Percentiles rank a stretch among this genome's conserved stretches.
Evolutionary conservation across 2,113 vertebrate genomes (phyloP).

Genomic region (Nesoenas mayeri): DNA sequence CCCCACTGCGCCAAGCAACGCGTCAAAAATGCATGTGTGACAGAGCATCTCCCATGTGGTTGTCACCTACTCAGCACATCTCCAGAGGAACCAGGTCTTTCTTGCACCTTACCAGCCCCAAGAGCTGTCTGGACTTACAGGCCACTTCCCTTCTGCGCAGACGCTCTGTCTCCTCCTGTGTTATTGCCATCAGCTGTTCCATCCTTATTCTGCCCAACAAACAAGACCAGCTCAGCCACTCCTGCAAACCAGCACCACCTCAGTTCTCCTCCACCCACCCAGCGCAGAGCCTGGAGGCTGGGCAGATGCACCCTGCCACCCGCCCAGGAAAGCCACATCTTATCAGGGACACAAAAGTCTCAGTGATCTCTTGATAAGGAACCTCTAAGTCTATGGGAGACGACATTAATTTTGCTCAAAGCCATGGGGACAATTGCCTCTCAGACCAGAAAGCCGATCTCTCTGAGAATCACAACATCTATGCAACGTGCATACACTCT

Average conservation of each 20-base stretch:
- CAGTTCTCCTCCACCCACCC: neutral
- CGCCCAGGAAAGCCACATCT: neutral
- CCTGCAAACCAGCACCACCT: neutral
- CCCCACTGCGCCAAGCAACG: neutral
- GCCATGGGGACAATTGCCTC: accelerated
- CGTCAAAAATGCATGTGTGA: neutral
- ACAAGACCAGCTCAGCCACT: neutral
- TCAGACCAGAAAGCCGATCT: neutral
- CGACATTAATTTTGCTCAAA: neutral
- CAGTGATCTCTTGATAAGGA: neutral
- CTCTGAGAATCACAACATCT: neutral
- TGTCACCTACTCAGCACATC: neutral
- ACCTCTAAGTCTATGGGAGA: neutral
- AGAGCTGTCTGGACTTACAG: slow-evolving; percentile 70
- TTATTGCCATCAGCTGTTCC: slow-evolving; percentile 93
- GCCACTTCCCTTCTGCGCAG: slow-evolving; percentile 90
- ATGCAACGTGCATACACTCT: accelerated
- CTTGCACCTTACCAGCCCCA: neutral
- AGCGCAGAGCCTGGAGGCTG: neutral
- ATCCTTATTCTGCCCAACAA: slow-evolving; percentile 83
- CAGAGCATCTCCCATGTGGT: accelerated
- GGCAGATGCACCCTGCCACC: neutral
- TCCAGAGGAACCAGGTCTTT: neutral
- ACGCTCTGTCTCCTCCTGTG: slow-evolving; percentile 90
- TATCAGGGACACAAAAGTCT: neutral